Evolutionary conservation across 1,140 invertebrate genomes (phyloP), one percentile per base, ranked within the genome.

Genomic region (Trichonephila inaurata): DNA sequence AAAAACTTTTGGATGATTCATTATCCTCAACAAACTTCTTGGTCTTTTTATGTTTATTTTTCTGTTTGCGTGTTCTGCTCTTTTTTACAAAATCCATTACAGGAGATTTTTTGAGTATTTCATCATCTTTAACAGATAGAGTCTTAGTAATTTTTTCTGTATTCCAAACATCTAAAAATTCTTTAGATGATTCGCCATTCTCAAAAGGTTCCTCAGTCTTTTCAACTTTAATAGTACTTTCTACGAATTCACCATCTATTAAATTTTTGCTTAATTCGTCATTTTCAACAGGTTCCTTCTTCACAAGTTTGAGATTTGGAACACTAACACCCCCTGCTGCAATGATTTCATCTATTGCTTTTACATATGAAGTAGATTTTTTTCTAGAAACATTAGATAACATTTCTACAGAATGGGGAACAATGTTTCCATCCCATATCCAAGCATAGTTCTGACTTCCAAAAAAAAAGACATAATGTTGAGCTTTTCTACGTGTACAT

Each of bases 401-500:
- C 64, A 66, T 66, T 66, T 66, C 64, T 66, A 97, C 96, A 21
- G 61, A 62, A 95, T 99, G 99, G 0, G 97, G 97, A 95, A 98
- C 98, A 33, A 99, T 97, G 95, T 97, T 97, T 81, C 97, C 96
- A 94, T 98, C 94, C 1, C 28, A 44, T 58, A 95, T 94, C 93
- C 94, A 95, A 18, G 94, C 94, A 89, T 98, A 99, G 96, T 99
- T 98, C 95, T 98, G 97, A 60, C 97, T 97, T 85, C 98, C 98
- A 96, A 98, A 99, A 96, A 99, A 99, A 96, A 97, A 99, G 94
- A 99, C 64, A 24, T 66, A 66, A 66, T 66, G 64, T n/a, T 66
- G 19, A 14, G 64, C 7, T 19, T 66, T 66, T 66, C 21, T 66
- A 24, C 21, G 64, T n/a, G 64, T 66, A 7, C 21, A 66, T 8